These are phyloP conservation scores for Grus americana DNA, from an alignment of 2,113 vertebrate genomes.

Conservation along the genomic window DNA sequence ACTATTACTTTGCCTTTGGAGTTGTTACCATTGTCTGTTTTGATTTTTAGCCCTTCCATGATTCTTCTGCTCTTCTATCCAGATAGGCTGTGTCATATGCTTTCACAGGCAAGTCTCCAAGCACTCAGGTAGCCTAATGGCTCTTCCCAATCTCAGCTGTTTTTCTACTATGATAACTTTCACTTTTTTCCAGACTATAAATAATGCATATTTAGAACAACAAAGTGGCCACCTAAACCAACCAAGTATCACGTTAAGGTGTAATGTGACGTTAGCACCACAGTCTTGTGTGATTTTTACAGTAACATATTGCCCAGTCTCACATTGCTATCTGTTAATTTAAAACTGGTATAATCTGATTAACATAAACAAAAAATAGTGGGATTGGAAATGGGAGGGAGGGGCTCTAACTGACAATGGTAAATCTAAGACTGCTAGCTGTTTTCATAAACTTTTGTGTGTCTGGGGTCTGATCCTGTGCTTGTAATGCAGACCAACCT, in stretches of 20 bases:
- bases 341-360: background rate
- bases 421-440: background rate
- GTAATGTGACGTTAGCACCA: background rate
- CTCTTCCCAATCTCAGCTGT: background rate
- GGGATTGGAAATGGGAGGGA: background rate
- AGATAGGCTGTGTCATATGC: rapidly evolving
- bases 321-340: background rate
- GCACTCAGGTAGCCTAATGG: background rate
- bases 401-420: background rate
- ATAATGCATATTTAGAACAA: background rate
- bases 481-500: background rate
- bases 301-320: background rate
- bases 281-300: background rate
- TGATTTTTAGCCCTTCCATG: background rate
- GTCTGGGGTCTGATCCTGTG: background rate
- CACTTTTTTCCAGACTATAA: background rate
- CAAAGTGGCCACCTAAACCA: background rate
- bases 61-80: background rate
- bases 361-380: background rate
- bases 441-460: background rate
- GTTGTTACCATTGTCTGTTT: background rate
- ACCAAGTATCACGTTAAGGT: background rate
- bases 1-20: background rate
- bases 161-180: background rate
- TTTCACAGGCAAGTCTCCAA: background rate